These are phyloP conservation scores for Ridgeia piscesae DNA, from an alignment of 1,140 invertebrate genomes.

Conservation along the genomic window DNA sequence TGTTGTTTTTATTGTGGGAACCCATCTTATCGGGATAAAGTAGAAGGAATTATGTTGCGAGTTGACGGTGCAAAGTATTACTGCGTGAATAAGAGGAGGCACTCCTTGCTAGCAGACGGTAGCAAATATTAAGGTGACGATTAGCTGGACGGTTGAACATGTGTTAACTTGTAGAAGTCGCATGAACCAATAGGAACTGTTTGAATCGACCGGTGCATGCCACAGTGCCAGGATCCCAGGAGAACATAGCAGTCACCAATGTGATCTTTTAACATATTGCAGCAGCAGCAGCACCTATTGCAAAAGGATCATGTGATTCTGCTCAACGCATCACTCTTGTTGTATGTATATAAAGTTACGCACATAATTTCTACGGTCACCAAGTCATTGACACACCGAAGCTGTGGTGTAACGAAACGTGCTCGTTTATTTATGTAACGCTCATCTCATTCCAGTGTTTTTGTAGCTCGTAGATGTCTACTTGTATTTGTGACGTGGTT, in stretches of 20 bases:
- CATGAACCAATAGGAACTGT: background rate
- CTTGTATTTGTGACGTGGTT: background rate
- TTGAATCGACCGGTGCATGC: background rate
- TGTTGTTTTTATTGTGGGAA: background rate
- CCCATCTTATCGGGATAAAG: background rate
- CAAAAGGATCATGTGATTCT: background rate
- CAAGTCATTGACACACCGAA: background rate
- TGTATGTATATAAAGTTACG: background rate
- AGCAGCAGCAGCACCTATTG: background rate
- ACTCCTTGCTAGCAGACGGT: background rate
- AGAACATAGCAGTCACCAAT: background rate
- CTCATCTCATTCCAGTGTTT: background rate
- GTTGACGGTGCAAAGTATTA: background rate
- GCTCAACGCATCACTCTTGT: background rate
- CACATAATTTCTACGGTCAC: background rate
- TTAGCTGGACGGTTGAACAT: background rate
- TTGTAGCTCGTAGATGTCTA: background rate
- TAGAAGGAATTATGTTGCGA: background rate
- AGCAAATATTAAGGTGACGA: background rate
- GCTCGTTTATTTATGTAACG: background rate
- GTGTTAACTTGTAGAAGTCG: background rate
- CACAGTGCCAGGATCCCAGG: background rate
- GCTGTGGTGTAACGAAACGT: background rate
- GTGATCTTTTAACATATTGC: background rate
- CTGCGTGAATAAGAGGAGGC: background rate